A percentile compares a stretch with the other conserved stretches of the same genome.
Conservation (phyloP, 2,888 invertebrate genomes). For the Julus scanicus region DNA sequence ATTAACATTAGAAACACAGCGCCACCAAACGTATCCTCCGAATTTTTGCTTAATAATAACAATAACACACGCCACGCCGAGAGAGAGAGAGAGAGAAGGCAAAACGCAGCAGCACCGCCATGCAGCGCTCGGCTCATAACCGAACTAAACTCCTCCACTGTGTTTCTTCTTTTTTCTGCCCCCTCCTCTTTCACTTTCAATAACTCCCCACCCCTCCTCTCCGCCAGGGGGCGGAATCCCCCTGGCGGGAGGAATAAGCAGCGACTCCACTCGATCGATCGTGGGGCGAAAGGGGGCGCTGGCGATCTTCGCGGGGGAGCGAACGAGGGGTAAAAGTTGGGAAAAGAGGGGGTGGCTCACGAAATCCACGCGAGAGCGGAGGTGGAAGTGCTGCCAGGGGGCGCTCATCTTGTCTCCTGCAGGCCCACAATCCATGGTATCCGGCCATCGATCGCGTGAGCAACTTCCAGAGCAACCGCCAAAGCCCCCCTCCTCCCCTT, state of each 20-base stretch:
- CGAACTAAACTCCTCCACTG: conserved; percentile 43
- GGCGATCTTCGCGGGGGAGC: conserved; percentile 47
- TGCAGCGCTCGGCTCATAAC: neutral
- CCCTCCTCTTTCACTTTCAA: neutral
- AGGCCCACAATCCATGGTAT: no score
- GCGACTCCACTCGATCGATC: neutral
- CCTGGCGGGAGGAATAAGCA: no score
- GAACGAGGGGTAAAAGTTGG: neutral
- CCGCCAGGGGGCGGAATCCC: neutral
- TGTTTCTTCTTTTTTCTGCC: conserved; percentile 9
- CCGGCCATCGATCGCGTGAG: no score
- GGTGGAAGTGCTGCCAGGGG: no score
- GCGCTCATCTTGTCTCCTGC: no score
- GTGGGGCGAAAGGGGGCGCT: neutral
- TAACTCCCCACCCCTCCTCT: conserved; percentile 16
- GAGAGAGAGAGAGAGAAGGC: neutral
- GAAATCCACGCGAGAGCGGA: no score
- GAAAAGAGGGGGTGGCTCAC: no score
- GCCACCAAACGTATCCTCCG: neutral
- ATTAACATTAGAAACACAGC: neutral
- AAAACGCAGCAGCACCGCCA: neutral
- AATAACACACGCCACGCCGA: neutral
- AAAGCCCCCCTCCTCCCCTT: conserved; percentile 31
- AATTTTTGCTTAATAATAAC: neutral
- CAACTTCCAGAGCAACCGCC: no score